These are phyloP conservation scores for Epizoanthus stellaris DNA, from an alignment of 92 coral and sea anemone genomes.

Conservation along the genomic window DNA sequence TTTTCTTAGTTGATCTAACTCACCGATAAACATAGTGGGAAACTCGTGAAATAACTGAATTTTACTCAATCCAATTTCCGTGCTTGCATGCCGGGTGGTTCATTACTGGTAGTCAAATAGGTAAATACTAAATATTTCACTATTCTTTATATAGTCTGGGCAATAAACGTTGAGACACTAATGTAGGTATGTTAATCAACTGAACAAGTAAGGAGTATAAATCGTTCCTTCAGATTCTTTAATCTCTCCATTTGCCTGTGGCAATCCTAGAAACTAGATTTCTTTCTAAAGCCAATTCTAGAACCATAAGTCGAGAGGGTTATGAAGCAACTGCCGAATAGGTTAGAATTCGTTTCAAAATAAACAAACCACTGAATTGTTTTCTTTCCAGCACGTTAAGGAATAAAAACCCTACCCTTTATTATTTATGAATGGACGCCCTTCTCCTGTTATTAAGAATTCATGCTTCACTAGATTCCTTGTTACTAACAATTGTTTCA, in stretches of 20 bases:
- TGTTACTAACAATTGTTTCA: constrained; percentile 34
- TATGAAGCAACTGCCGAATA: not conserved
- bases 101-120: not conserved
- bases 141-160: constrained; percentile 2
- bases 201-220: not conserved
- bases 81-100: not conserved
- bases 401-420: constrained; percentile 10
- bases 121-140: constrained; percentile 13
- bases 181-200: constrained; percentile 3
- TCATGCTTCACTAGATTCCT: constrained; percentile 3
- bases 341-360: not conserved
- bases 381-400: constrained; percentile 6
- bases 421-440: not conserved
- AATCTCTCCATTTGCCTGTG: not conserved
- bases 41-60: not conserved
- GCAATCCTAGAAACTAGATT: not conserved
- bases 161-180: constrained; percentile 7
- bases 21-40: not conserved
- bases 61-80: not conserved
- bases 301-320: not conserved
- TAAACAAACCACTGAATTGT: constrained; percentile 10
- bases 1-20: not conserved
- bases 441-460: constrained; percentile 7
- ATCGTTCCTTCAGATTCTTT: not conserved
- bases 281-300: not conserved